Base-by-base conservation (phyloP, 2,888 invertebrate species). In the Ectropis crepuscularia region DNA sequence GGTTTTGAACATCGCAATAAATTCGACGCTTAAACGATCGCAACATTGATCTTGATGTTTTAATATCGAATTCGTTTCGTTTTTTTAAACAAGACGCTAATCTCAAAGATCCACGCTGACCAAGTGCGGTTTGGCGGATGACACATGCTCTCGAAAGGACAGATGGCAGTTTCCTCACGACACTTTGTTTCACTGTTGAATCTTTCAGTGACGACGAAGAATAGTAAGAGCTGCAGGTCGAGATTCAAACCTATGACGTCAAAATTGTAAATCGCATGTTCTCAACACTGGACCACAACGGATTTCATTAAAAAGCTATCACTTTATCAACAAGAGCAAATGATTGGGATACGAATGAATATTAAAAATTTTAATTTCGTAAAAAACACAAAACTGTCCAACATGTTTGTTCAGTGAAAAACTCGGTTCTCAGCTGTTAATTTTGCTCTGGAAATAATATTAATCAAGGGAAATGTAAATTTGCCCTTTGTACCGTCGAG, bases 381-480 rank as follows among this genome's bases (percentile, higher is more conserved):
- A 37, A 53, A 42, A 43, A 42, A 42, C 60, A 48, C 11, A 42
- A 47, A 61, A 54, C 47, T 55, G 61, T 51, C 57, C n/a, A 38
- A 37, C 47, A 53, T 49, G 49, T 63, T 57, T 51, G 53, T 49
- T 38, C 28, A 16, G 53, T 54, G 51, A 63, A 59, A 60, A 59
- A 9, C 47, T 16, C 45, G 51, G 51, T 16, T 42, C 48, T 11
- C 53, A 38, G 45, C 36, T 39, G 28, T 61, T 45, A 55, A 55
- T 61, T 58, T 8, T 46, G 37, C 16, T 11, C 45, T 50, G 61
- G 12, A 62, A 67, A 57, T 53, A 61, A 65, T 59, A 65, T 61
- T 62, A 65, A 61, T 65, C 61, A 57, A 65, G 58, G 50, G 43
- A 50, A 49, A 62, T 61, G 66, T 60, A 66, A 58, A 64, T 64